These are phyloP conservation scores for Pterois miles DNA, from an alignment of 2,797 vertebrate species.

Conservation along the genomic window DNA sequence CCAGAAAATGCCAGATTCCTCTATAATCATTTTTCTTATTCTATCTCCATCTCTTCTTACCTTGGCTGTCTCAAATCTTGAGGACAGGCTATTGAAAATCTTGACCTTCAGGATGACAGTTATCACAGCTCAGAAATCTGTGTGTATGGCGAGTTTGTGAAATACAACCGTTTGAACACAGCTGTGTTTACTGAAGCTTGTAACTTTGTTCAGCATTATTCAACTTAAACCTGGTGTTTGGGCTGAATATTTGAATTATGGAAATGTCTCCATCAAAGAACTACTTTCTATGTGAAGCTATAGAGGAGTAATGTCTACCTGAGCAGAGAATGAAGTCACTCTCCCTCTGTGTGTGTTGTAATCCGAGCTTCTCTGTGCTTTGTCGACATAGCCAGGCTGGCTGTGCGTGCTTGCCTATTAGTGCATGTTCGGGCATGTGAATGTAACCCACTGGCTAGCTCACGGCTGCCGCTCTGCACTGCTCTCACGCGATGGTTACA, in stretches of 20 bases:
- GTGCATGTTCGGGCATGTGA: not conserved
- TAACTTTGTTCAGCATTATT: constrained; percentile 25
- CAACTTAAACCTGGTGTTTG: constrained; percentile 25
- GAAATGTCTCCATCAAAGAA: constrained; percentile 1
- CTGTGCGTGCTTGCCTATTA: not conserved
- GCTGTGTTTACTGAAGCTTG: constrained; percentile 34
- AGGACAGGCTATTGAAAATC: constrained; percentile 60
- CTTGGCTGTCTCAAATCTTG: constrained; percentile 53
- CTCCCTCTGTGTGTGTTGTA: not conserved
- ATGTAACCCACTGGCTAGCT: not conserved
- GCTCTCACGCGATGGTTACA: not conserved
- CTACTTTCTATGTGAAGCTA: not conserved
- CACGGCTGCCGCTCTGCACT: not conserved
- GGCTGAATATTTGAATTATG: constrained; percentile 18
- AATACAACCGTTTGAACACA: constrained; percentile 41
- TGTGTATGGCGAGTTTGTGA: constrained; percentile 46
- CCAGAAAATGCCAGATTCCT: constrained; percentile 78
- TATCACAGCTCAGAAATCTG: constrained; percentile 60
- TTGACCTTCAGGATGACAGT: constrained; percentile 76
- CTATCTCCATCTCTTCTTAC: constrained; percentile 69
- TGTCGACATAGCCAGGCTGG: not conserved
- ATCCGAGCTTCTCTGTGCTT: not conserved
- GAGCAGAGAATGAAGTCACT: not conserved
- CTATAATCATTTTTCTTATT: constrained; percentile 75
- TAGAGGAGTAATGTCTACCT: not conserved